Conservation (phyloP, 2,113 vertebrate genomes). For the cattle (Bos taurus) region DNA sequence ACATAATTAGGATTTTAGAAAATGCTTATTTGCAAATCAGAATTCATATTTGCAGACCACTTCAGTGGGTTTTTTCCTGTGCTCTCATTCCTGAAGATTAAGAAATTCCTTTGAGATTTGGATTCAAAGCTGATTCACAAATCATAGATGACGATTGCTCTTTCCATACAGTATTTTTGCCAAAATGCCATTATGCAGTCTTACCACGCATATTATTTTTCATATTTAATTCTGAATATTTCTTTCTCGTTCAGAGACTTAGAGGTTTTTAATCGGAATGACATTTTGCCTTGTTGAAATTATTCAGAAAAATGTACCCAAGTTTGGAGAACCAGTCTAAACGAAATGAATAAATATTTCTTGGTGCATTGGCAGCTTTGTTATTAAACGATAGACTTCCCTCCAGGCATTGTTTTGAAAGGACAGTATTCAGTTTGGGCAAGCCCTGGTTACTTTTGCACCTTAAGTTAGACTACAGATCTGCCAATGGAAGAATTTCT, state of each 20-base stretch:
- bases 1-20: neutral
- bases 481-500: neutral
- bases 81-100: neutral
- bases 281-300: neutral
- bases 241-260: neutral
- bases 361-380: neutral
- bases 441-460: neutral
- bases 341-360: neutral
- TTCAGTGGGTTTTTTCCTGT: neutral
- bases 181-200: neutral
- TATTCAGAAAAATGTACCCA: neutral
- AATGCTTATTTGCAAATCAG: neutral
- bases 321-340: neutral
- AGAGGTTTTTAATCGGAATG: neutral
- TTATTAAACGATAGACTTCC: neutral
- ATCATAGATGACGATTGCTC: neutral
- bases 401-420: neutral
- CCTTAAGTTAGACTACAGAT: neutral
- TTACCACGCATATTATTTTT: neutral
- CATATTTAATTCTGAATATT: neutral
- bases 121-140: neutral
- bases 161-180: neutral
- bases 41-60: neutral
- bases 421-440: neutral
- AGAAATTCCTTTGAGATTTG: neutral